phyloP scores from a whole-genome alignment of 2,888 invertebrate genomes.

The Lymantria dispar region DNA sequence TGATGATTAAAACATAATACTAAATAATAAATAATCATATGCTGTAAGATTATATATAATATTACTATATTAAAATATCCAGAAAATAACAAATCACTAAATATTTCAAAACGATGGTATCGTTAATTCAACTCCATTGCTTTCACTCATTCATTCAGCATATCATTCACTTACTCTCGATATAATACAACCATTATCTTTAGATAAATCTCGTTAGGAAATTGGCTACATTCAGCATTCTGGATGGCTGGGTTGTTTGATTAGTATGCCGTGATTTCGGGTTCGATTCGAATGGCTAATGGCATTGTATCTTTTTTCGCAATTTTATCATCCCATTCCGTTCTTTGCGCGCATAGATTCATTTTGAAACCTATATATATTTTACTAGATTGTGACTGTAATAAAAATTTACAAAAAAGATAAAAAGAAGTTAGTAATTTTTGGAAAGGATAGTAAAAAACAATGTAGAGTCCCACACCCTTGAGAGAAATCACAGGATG shows the following conservation, averaged over 20 bases:
- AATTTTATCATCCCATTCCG: background rate
- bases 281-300: conserved; percentile 17
- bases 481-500: too few relatives aligned
- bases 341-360: background rate
- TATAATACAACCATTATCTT: conserved; percentile 47
- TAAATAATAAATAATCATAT: too few relatives aligned
- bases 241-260: conserved; percentile 48
- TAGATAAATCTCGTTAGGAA: conserved; percentile 66
- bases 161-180: conserved; percentile 45
- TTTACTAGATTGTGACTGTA: too few relatives aligned
- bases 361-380: too few relatives aligned
- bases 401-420: too few relatives aligned
- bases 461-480: too few relatives aligned
- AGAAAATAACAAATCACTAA: background rate
- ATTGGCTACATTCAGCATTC: conserved; percentile 66
- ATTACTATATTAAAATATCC: too few relatives aligned
- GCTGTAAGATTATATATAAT: too few relatives aligned
- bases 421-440: too few relatives aligned
- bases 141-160: conserved; percentile 45
- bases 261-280: conserved; percentile 48
- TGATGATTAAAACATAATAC: too few relatives aligned
- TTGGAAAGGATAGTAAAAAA: too few relatives aligned
- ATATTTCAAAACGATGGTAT: conserved; percentile 26
- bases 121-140: conserved; percentile 65
- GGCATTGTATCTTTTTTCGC: background rate